Conservation (phyloP, 2,113 vertebrate species). For the Plecturocebus donacophilus region DNA sequence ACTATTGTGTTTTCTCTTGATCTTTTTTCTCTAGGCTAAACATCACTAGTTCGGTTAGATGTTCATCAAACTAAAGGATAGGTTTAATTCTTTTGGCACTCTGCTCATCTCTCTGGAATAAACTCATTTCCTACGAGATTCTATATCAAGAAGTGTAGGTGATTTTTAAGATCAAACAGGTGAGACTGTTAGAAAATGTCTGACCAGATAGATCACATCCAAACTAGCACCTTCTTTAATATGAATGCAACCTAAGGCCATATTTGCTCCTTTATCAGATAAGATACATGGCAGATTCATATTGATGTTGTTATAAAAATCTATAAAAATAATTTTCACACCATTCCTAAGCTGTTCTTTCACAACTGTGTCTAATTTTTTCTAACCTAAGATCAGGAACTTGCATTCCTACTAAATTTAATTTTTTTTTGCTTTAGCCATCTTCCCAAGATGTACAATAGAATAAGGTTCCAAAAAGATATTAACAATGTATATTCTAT, state of each 20-base stretch:
- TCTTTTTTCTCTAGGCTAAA: background rate
- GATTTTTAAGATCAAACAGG: conserved; percentile 7
- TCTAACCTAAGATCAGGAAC: background rate
- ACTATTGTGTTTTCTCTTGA: background rate
- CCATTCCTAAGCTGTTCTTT: background rate
- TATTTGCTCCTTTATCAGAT: background rate
- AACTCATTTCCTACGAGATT: background rate
- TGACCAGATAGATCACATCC: background rate
- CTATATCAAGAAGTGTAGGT: background rate
- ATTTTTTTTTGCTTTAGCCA: background rate
- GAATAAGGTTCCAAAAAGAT: too few relatives aligned
- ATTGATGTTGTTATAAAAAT: conserved; percentile 49
- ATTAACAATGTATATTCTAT: background rate
- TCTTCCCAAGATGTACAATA: background rate
- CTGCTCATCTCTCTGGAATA: background rate
- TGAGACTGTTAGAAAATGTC: background rate
- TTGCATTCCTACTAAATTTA: conserved; percentile 7
- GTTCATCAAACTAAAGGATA: background rate
- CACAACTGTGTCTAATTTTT: background rate
- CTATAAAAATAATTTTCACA: conserved; percentile 26
- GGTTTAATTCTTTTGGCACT: background rate
- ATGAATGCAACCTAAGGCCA: background rate
- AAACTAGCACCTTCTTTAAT: background rate
- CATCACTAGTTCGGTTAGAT: background rate
- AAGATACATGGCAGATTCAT: background rate